Evolutionary conservation across 2,113 vertebrate species (phyloP).

Genomic region (Electrona antarctica): DNA sequence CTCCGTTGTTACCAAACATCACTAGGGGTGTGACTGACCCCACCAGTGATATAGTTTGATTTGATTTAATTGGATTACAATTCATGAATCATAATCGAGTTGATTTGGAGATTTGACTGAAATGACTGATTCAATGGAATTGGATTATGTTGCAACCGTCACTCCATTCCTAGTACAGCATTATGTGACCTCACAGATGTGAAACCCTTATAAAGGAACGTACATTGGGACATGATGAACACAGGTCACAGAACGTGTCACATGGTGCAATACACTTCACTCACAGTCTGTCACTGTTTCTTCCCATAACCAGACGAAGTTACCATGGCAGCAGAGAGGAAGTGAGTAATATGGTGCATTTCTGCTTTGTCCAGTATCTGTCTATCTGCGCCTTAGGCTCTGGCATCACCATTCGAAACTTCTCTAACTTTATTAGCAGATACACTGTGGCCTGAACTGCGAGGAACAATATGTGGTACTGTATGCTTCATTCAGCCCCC

Average conservation of each 20-base stretch:
- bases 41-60: too few relatives aligned
- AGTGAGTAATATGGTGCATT: constrained; percentile 43
- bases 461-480: neutral
- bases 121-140: too few relatives aligned
- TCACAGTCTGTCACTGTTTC: constrained; percentile 62
- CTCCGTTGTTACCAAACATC: too few relatives aligned
- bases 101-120: too few relatives aligned
- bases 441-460: constrained; percentile 1
- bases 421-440: constrained; percentile 26
- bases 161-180: too few relatives aligned
- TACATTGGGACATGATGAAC: neutral
- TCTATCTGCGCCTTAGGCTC: neutral
- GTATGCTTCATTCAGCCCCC: neutral
- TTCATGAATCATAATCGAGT: too few relatives aligned
- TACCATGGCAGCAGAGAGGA: constrained; percentile 56
- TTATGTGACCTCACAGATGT: too few relatives aligned
- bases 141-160: too few relatives aligned
- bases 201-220: too few relatives aligned
- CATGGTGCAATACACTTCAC: constrained; percentile 33
- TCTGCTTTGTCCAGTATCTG: neutral
- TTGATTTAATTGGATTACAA: too few relatives aligned
- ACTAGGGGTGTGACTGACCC: too few relatives aligned
- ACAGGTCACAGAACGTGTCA: constrained; percentile 49
- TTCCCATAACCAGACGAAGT: constrained; percentile 25
- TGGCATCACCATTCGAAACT: constrained; percentile 24